Percentiles rank a stretch among this genome's conserved stretches.
phyloP scores from a whole-genome alignment of 2,888 invertebrate species.

The Drosophila mettleri region DNA sequence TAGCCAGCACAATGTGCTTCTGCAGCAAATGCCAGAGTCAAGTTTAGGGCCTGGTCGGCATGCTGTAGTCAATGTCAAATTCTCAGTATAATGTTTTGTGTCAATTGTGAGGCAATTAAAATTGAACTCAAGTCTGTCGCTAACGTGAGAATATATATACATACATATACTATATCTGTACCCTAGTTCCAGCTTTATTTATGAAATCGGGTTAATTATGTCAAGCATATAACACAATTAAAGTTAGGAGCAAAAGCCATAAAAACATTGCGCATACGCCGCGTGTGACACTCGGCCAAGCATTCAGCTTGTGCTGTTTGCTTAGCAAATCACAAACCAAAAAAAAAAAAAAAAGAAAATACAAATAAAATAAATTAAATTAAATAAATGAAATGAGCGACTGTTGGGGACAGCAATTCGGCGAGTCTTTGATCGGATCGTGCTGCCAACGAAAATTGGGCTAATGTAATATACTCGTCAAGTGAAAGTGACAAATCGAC shows the following conservation, averaged over 20 bases:
- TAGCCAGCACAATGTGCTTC: not conserved
- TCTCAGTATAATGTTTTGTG: no score
- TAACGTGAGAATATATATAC: not conserved
- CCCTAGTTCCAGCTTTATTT: not conserved
- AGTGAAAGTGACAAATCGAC: slow-evolving; percentile 61
- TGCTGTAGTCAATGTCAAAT: not conserved
- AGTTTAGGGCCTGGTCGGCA: not conserved
- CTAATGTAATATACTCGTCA: slow-evolving; percentile 75
- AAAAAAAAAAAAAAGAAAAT: no score
- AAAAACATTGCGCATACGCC: slow-evolving; percentile 46
- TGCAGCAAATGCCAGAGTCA: slow-evolving; percentile 24
- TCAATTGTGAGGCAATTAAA: no score
- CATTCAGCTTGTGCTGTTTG: slow-evolving; percentile 46
- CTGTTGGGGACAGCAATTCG: slow-evolving; percentile 1
- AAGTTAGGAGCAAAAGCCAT: not conserved
- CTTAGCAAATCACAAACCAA: slow-evolving; percentile 55
- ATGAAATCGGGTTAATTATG: not conserved
- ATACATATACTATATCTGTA: not conserved
- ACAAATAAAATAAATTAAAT: no score
- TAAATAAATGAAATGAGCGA: slow-evolving; percentile 9
- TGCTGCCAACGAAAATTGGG: slow-evolving; percentile 62
- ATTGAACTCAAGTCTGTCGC: not conserved
- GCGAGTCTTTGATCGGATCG: slow-evolving; percentile 25
- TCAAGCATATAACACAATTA: not conserved
- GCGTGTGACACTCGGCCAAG: slow-evolving; percentile 36